These are phyloP conservation scores for Drosophila leonis DNA, from an alignment of 2,888 invertebrate species.

Conservation along the genomic window DNA sequence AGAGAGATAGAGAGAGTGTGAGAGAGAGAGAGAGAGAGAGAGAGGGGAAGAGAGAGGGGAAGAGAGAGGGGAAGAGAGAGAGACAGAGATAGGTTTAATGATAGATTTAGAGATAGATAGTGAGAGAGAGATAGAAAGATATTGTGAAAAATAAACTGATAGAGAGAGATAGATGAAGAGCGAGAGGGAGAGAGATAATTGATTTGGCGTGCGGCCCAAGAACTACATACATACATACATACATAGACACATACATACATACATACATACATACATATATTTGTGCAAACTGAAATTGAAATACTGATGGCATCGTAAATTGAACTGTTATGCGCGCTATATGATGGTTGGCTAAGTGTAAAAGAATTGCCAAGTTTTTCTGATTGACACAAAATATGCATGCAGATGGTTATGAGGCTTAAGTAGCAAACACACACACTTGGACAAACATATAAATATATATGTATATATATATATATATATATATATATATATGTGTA, in stretches of 20 bases:
- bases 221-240: background rate
- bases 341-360: conserved; percentile 5
- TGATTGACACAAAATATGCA: conserved; percentile 10
- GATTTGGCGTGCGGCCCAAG: background rate
- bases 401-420: background rate
- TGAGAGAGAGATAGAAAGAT: background rate
- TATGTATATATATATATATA: background rate
- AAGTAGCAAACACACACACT: background rate
- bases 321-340: background rate
- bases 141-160: background rate
- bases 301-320: background rate
- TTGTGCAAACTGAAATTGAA: background rate
- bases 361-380: conserved; percentile 5
- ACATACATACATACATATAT: too few relatives aligned
- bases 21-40: too few relatives aligned
- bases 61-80: background rate
- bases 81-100: background rate
- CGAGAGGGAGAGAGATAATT: background rate
- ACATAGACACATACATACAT: background rate
- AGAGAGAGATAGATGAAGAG: background rate
- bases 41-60: background rate
- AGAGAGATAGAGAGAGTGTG: too few relatives aligned
- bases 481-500: background rate
- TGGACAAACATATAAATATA: background rate
- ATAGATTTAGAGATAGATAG: background rate